These are phyloP conservation scores for Tachysurus vachellii DNA, from an alignment of 2,113 vertebrate genomes.

Conservation along the genomic window DNA sequence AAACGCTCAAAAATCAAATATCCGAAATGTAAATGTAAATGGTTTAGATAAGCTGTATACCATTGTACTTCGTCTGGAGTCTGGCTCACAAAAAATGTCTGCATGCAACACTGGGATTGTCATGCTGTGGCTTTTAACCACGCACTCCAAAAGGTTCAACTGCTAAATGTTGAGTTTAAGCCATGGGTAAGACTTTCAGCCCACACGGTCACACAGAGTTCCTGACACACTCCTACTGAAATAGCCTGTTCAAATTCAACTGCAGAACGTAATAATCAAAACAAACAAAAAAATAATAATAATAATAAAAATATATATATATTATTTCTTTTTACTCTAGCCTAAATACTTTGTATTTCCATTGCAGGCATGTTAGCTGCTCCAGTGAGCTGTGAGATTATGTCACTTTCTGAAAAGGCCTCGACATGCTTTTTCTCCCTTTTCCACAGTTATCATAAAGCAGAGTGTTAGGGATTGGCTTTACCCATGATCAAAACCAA, in stretches of 20 bases:
- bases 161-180: neutral
- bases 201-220: neutral
- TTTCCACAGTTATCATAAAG: neutral
- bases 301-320: neutral
- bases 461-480: neutral
- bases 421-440: neutral
- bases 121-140: neutral
- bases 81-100: conserved; percentile 15
- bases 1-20: too few species aligned
- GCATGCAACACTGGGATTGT: neutral
- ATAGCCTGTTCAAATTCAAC: neutral
- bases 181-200: neutral
- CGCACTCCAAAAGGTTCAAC: neutral
- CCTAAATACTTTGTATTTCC: conserved; percentile 42
- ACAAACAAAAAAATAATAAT: too few species aligned
- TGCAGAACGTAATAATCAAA: neutral
- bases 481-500: neutral
- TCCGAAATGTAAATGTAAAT: neutral
- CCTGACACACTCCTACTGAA: neutral
- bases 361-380: conserved; percentile 36
- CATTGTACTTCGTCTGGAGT: neutral
- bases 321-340: neutral
- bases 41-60: neutral
- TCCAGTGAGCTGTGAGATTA: conserved; percentile 19
- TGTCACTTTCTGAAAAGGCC: neutral